Percentiles rank a stretch among this genome's conserved stretches.
Conservation (phyloP, 2,113 vertebrate genomes). For the rabbit (Oryctolagus cuniculus) region DNA sequence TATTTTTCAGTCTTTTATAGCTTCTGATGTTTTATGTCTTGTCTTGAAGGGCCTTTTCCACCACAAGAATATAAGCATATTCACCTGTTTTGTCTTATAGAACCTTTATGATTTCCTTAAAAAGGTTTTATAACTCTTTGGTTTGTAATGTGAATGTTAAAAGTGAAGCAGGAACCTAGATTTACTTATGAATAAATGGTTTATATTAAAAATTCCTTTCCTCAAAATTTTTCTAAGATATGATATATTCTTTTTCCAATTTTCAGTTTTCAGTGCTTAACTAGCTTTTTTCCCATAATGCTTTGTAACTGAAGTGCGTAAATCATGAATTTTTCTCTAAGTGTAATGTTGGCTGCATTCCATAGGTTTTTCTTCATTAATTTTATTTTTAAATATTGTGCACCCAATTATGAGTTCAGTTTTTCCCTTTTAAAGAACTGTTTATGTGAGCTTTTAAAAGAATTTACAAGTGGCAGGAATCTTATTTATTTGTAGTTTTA, state of each 20-base stretch:
- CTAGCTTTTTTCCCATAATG: background rate
- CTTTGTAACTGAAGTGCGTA: slow-evolving; percentile 32
- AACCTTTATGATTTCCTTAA: background rate
- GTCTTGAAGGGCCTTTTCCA: background rate
- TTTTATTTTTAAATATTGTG: slow-evolving; percentile 45
- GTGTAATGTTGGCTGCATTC: background rate
- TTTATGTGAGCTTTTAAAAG: background rate
- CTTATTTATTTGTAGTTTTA: slow-evolving; percentile 25
- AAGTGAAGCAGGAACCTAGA: background rate
- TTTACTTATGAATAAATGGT: background rate
- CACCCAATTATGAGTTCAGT: background rate
- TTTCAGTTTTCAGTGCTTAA: slow-evolving; percentile 32
- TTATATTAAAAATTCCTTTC: background rate
- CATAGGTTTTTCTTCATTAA: background rate
- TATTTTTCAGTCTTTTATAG: background rate
- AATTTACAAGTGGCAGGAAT: background rate
- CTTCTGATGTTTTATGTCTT: slow-evolving; percentile 19
- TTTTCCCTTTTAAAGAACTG: slow-evolving; percentile 47
- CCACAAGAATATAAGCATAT: slow-evolving; percentile 23
- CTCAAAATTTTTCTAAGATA: background rate
- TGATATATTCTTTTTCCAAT: background rate
- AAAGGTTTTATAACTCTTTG: background rate
- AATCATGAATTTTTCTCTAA: slow-evolving; percentile 46
- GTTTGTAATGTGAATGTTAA: slow-evolving; percentile 25
- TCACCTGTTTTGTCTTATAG: background rate